Percentiles rank a stretch among this genome's conserved stretches.
These are phyloP conservation scores for Leptinotarsa tumamoca DNA, from an alignment of 2,888 invertebrate species.

Conservation along the genomic window DNA sequence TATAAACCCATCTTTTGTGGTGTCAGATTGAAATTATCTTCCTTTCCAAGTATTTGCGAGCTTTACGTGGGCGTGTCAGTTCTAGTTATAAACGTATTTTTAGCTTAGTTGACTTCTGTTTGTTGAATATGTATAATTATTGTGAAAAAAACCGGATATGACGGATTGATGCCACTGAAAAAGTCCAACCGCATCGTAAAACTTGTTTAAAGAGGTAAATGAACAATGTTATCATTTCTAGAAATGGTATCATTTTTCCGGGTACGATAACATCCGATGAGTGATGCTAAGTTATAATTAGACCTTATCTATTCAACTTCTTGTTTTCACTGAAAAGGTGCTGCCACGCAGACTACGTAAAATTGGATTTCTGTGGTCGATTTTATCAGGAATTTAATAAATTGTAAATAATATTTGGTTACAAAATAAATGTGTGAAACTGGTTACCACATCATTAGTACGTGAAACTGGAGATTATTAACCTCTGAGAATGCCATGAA, in stretches of 20 bases:
- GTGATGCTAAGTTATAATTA: background rate
- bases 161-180: background rate
- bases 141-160: constrained; percentile 13
- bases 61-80: constrained; percentile 4
- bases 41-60: background rate
- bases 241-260: constrained; percentile 12
- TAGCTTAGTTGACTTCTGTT: background rate
- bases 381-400: too few relatives aligned
- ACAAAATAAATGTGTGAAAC: too few relatives aligned
- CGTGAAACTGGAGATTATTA: too few relatives aligned
- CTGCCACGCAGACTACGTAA: background rate
- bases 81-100: constrained; percentile 3
- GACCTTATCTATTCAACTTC: background rate
- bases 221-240: constrained; percentile 2
- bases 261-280: constrained; percentile 4
- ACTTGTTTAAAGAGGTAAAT: background rate
- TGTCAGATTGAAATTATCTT: background rate
- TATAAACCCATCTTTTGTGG: background rate
- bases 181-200: constrained; percentile 17
- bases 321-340: background rate
- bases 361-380: too few relatives aligned
- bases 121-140: constrained; percentile 8
- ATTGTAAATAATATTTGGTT: too few relatives aligned
- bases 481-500: too few relatives aligned
- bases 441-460: too few relatives aligned